Conservation (phyloP, 2,888 invertebrate species). For the Cryptophagus acutangulus region DNA sequence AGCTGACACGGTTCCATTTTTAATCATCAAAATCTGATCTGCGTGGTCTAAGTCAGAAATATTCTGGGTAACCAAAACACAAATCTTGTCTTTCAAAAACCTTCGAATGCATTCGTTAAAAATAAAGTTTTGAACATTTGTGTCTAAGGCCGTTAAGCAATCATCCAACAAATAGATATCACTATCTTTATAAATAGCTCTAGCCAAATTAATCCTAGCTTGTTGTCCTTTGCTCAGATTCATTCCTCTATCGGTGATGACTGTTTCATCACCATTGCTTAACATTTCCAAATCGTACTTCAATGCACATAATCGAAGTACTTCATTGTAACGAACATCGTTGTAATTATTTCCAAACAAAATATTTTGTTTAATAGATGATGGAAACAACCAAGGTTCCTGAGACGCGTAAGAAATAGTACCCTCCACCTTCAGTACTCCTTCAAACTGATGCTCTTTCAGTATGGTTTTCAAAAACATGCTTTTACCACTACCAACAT, state of each 20-base stretch:
- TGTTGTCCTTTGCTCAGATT: conserved; percentile 76
- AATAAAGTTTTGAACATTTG: conserved; percentile 29
- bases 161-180: conserved; percentile 68
- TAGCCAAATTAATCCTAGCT: conserved; percentile 70
- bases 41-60: conserved; percentile 28
- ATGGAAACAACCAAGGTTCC: conserved; percentile 57
- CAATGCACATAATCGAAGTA: conserved; percentile 60
- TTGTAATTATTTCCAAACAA: conserved; percentile 62
- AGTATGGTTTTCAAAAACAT: conserved; percentile 44
- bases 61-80: conserved; percentile 32
- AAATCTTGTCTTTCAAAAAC: conserved; percentile 32
- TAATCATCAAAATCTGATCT: conserved; percentile 47
- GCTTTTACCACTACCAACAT: conserved; percentile 61
- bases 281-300: conserved; percentile 64
- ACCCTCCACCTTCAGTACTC: conserved; percentile 47
- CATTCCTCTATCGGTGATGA: conserved; percentile 74
- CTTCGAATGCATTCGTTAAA: conserved; percentile 30
- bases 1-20: conserved; percentile 6
- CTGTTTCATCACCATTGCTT: conserved; percentile 66
- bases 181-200: conserved; percentile 67
- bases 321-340: conserved; percentile 52
- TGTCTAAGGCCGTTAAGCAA: conserved; percentile 30
- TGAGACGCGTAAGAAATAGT: conserved; percentile 53
- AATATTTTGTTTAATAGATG: conserved; percentile 68
- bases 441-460: conserved; percentile 42